These are phyloP conservation scores for Anser cygnoides DNA, from an alignment of 2,113 vertebrate species.

Conservation along the genomic window DNA sequence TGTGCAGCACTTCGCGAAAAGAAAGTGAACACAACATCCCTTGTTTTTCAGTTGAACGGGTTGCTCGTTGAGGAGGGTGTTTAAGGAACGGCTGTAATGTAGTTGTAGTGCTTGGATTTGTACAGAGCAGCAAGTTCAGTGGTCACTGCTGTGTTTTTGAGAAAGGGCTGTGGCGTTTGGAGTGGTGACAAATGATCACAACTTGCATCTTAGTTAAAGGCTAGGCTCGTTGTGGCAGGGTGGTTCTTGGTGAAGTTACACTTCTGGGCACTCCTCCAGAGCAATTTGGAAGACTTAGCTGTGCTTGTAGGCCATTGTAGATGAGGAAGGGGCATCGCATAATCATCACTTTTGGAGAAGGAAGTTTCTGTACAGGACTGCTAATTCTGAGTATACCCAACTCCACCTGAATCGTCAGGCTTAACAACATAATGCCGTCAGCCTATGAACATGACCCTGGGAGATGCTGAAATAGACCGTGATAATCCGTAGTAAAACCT, in stretches of 20 bases:
- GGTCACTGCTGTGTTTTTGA: not conserved
- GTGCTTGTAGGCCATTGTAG: accelerated
- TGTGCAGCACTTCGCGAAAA: not conserved
- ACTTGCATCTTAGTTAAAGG: not conserved
- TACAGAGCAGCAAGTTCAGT: not conserved
- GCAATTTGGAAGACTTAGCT: not conserved
- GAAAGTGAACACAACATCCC: not conserved
- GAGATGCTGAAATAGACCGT: not conserved
- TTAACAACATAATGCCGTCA: not conserved
- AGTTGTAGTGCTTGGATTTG: not conserved
- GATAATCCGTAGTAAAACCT: not conserved
- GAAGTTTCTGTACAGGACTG: not conserved
- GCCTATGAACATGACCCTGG: not conserved
- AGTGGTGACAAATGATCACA: not conserved
- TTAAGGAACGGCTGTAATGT: accelerated
- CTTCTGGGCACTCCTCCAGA: not conserved
- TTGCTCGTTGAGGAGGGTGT: not conserved
- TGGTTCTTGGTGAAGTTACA: not conserved
- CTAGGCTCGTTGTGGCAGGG: not conserved
- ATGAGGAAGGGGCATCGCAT: not conserved
- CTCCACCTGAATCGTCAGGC: not conserved
- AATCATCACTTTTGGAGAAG: not conserved
- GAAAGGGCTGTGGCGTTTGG: not conserved
- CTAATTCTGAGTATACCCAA: not conserved
- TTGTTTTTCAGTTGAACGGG: not conserved